Evolutionary conservation across 2,888 invertebrate species (phyloP), one percentile per base, ranked within the genome.

Genomic region (Erpobdella octoculata): DNA sequence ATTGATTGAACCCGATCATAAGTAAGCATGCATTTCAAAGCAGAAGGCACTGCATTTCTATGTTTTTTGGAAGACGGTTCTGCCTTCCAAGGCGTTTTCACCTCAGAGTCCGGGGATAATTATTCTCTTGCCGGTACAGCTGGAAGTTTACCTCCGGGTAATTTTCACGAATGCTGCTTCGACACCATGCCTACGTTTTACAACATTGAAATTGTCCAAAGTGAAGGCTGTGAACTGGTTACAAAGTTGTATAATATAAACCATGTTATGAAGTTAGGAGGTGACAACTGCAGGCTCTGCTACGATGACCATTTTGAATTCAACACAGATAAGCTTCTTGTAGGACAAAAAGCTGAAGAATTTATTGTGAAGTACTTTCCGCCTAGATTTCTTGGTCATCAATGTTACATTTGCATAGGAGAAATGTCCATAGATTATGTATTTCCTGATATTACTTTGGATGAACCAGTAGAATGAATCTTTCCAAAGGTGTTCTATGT

Each of bases 211-310:
- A 31, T 71, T 8, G 71, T 59, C 28, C 33, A 41, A 48, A 67
- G 37, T 35, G 64, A 73, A 41, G 58, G 58, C 12, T 28, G 62
- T n/a, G 35, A 62, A 33, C n/a, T 62, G 62, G 8, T 35, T n/a
- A 33, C 28, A n/a, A 35, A 62, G 62, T 35, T 5, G 6, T 41
- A 66, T 31, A 15, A 72, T 33, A 53, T 76, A 12, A 46, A 66
- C 33, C 71, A 75, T 67, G 76, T 77, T 33, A 74, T 75, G 71
- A 74, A 74, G 36, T 69, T 75, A 25, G 76, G 75, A 12, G 76
- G 76, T 6, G 77, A 77, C 67, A 77, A 77, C 71, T 77, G 75
- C 58, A 72, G 75, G 15, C 48, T 77, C n/a, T 66, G 41, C 8
- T 28, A 58, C 4, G 76, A 75, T 25, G 70, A 72, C 18, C 59